Conservation (phyloP, 2,888 invertebrate species). For the Tachystola acroxantha region DNA sequence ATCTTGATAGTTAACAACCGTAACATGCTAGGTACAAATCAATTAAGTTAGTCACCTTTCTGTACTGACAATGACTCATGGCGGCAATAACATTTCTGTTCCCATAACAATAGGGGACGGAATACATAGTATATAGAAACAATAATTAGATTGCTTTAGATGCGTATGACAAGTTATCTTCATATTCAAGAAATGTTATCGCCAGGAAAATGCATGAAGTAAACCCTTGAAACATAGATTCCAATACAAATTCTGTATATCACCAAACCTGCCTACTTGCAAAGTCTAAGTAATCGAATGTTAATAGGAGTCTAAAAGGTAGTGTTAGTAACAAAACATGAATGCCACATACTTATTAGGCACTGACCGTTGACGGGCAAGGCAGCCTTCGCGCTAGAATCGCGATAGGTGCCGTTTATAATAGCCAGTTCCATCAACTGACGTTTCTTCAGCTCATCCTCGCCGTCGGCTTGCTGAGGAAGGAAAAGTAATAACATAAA, state of each 20-base stretch:
- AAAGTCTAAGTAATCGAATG: neutral
- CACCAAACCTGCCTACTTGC: neutral
- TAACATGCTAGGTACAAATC: slow-evolving; percentile 64
- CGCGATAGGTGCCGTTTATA: slow-evolving; percentile 99
- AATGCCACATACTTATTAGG: slow-evolving; percentile 75
- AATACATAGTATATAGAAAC: too few relatives aligned
- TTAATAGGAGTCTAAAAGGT: slow-evolving; percentile 5
- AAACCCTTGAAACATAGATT: neutral
- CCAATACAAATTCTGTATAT: neutral
- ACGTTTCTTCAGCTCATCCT: slow-evolving; percentile 99
- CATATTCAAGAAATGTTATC: too few relatives aligned
- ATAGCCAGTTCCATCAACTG: slow-evolving; percentile 99
- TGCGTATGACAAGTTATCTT: too few relatives aligned
- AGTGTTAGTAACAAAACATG: slow-evolving; percentile 70
- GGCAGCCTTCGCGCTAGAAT: slow-evolving; percentile 93
- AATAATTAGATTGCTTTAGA: too few relatives aligned
- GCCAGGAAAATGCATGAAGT: too few relatives aligned
- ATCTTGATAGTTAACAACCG: slow-evolving; percentile 57
- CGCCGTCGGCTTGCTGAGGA: slow-evolving; percentile 96
- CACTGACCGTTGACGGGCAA: slow-evolving; percentile 88
- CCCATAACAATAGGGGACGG: slow-evolving; percentile 27
- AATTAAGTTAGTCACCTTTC: slow-evolving; percentile 65
- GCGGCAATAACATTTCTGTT: slow-evolving; percentile 22
- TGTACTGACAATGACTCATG: slow-evolving; percentile 50
- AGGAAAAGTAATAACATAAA: neutral